phyloP scores from a whole-genome alignment of 2,888 invertebrate species.

The Drosophila parthenogenetica region DNA sequence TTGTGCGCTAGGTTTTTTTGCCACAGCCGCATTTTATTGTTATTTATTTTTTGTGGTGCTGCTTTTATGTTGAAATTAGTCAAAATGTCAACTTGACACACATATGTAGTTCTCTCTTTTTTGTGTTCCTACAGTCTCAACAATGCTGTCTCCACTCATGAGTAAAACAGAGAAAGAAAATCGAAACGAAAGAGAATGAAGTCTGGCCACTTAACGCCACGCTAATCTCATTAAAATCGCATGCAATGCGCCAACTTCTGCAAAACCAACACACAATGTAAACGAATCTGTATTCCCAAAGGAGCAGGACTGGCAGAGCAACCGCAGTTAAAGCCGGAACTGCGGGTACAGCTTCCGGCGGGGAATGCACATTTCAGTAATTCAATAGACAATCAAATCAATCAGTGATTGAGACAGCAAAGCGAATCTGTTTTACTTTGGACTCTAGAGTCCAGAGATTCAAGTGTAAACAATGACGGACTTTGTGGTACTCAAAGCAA shows the following conservation, averaged over 20 bases:
- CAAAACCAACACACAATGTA: slow-evolving; percentile 24
- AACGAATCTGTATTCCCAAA: slow-evolving; percentile 29
- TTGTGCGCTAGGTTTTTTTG: slow-evolving; percentile 40
- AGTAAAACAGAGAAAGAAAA: background rate
- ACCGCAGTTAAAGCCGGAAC: slow-evolving; percentile 9
- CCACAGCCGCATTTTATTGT: slow-evolving; percentile 53
- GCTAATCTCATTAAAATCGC: slow-evolving; percentile 48
- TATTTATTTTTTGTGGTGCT: slow-evolving; percentile 24
- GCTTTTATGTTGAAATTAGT: slow-evolving; percentile 69
- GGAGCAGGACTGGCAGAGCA: slow-evolving; percentile 8
- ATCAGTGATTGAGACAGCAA: background rate
- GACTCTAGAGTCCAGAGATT: background rate
- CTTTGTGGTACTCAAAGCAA: background rate
- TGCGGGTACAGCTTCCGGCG: background rate
- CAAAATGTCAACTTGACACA: slow-evolving; percentile 78
- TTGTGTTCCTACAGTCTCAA: slow-evolving; percentile 22
- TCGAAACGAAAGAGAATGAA: background rate
- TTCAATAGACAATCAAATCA: slow-evolving; percentile 20
- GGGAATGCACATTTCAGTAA: slow-evolving; percentile 21
- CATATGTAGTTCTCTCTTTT: slow-evolving; percentile 27
- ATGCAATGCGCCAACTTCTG: slow-evolving; percentile 24
- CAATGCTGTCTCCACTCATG: slow-evolving; percentile 11
- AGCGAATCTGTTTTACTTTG: background rate
- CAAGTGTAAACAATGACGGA: background rate
- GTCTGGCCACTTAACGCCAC: slow-evolving; percentile 36